Conservation (phyloP, 2,113 vertebrate species). For the Origma solitaria region DNA sequence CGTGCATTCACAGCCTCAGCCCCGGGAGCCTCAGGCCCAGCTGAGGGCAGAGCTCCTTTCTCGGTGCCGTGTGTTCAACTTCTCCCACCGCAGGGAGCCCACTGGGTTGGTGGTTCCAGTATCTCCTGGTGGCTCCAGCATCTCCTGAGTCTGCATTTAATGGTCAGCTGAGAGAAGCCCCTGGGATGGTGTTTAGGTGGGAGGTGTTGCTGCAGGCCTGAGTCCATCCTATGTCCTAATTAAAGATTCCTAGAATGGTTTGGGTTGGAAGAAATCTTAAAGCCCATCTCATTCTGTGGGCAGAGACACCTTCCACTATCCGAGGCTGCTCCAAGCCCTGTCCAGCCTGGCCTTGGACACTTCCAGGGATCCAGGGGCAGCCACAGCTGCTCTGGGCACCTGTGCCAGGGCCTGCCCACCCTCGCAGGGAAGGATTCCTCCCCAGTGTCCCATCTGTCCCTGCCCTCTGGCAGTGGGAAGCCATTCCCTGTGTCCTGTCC, state of each 20-base stretch:
- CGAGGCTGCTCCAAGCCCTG: fast-evolving
- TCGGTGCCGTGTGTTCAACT: fast-evolving
- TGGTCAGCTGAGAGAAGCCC: background rate
- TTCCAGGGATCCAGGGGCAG: background rate
- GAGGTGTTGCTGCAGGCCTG: background rate
- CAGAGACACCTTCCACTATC: background rate
- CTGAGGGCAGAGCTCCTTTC: background rate
- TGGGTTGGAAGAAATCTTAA: fast-evolving
- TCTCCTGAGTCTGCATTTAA: background rate
- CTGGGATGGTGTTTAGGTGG: background rate
- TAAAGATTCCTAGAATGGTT: background rate
- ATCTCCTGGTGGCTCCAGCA: background rate
- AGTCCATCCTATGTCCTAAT: background rate
- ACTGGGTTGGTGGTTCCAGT: fast-evolving
- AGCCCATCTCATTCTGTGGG: background rate
- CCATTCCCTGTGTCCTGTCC: background rate
- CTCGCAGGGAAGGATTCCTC: background rate
- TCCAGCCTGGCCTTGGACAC: background rate
- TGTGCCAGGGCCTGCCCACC: background rate
- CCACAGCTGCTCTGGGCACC: background rate
- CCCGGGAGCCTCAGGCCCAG: background rate
- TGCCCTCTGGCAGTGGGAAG: background rate
- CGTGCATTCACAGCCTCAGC: background rate
- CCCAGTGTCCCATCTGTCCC: background rate
- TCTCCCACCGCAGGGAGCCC: background rate